Evolutionary conservation across 2,888 invertebrate genomes (phyloP), one percentile per base, ranked within the genome.

Genomic region (Villa cingulata): DNA sequence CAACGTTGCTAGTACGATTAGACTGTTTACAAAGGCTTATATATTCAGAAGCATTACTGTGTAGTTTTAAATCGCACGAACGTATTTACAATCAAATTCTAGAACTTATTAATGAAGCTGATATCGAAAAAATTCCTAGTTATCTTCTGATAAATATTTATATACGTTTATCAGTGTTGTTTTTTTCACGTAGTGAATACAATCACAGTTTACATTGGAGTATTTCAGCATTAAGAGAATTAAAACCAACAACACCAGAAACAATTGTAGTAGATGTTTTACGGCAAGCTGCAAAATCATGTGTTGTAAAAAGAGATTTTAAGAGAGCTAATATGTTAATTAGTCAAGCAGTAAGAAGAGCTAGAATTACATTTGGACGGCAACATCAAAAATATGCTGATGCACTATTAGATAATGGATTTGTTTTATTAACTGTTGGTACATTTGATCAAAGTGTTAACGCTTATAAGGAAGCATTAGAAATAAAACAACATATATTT

Each of bases 341-440:
- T 55, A 79, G 81, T 52, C 84, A 89, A 70, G 91, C 89, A 1
- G 81, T 87, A 38, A 77, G 77, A 15, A 55, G 65, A 47, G 66
- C 68, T 50, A 68, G 69, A 50, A 57, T 57, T 46, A 53, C 58
- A 39, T 81, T 78, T 67, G 78, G 78, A 2, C 67, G 72, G 19
- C 66, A 72, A n/a, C 87, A 89, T 71, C 88, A 86, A 47, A 82
- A 83, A 59, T 85, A 83, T 65, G 84, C 91, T 20, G 87, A 88
- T 65, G 81, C 86, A 38, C 73, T 94, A 50, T 73, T 87, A 55
- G 91, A 92, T 72, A 89, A 86, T 67, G 94, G 89, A 54, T 92
- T 88, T 73, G 92, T 86, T 65, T 73, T 92, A 59, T 75, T 92
- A 56, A 91, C 92, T 69, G 82, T 86, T 45, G 94, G 94, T 71